Evolutionary conservation across 1,140 invertebrate species (phyloP), one percentile per base, ranked within the genome.

Genomic region (Camponotus pennsylvanicus): DNA sequence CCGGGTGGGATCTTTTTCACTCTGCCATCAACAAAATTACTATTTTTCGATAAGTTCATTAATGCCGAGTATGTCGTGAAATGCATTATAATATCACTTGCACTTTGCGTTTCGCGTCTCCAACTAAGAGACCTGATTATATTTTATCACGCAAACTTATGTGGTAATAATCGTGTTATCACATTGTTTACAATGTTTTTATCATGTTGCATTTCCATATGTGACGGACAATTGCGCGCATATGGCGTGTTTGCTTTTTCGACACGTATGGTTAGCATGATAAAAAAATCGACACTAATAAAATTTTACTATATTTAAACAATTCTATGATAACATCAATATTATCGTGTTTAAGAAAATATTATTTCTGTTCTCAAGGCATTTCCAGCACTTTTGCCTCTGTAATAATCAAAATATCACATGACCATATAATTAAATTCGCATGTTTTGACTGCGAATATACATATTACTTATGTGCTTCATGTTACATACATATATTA

Each of bases 1-100:
- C 88, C 90, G 91, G 87, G 90, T 92, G 91, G 49, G 78, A 71
- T 86, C 79, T 78, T 86, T 88, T 88, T 84, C n/a, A 61, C 9
- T 37, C 13, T 42, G 37, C 4, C 37, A 52, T 61, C 27, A 55
- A 45, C 18, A n/a, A 83, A 59, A 61, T 83, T 45, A 75, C 21
- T 32, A 15, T 75, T 37, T 73, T 2, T 13, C 27, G 57, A 71
- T 49, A 79, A 40, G 8, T 45, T 61, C 13, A 13, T 55, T 1
- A 3, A 52, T 52, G 6, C 49, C 15, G 27, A 27, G 8, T 21
- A n/a, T 21, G 11, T 8, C 9, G 21, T 32, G 27, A 61, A 3
- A 3, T 5, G 32, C 40, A 83, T 61, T 18, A 40, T 49, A 49
- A 71, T 42, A 32, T 32, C 45, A 34, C n/a, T 27, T 27, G n/a